phyloP scores from a whole-genome alignment of 2,113 vertebrate species.

The Setophaga coronata region DNA sequence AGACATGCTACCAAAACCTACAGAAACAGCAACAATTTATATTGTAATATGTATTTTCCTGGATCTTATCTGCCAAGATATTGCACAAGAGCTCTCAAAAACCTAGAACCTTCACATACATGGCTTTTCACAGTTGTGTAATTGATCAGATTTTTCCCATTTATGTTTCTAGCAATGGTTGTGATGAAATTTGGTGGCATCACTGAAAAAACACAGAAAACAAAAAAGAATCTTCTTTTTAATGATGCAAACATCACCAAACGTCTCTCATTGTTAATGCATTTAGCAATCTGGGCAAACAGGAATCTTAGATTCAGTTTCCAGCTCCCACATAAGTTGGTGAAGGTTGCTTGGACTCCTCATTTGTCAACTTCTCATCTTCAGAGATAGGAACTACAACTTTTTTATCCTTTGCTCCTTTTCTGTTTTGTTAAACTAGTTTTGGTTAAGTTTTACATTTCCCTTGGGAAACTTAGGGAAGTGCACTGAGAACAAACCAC shows the following conservation, averaged over 20 bases:
- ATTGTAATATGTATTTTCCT: background rate
- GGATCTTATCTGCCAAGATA: background rate
- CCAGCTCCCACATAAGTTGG: background rate
- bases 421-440: background rate
- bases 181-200: background rate
- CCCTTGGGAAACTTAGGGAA: background rate
- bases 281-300: background rate
- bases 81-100: background rate
- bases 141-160: background rate
- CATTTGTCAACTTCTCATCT: background rate
- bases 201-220: background rate
- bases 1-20: background rate
- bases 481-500: background rate
- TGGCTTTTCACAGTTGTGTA: background rate
- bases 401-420: background rate
- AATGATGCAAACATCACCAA: background rate
- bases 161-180: background rate
- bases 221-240: background rate
- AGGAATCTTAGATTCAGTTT: background rate
- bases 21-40: background rate
- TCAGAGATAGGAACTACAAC: background rate
- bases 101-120: background rate
- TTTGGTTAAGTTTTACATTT: background rate
- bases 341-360: background rate
- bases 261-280: background rate